Percentiles rank a stretch among this genome's conserved stretches.
phyloP scores from a whole-genome alignment of 23 tunicate genomes.

The Trididemnum nubilum region DNA sequence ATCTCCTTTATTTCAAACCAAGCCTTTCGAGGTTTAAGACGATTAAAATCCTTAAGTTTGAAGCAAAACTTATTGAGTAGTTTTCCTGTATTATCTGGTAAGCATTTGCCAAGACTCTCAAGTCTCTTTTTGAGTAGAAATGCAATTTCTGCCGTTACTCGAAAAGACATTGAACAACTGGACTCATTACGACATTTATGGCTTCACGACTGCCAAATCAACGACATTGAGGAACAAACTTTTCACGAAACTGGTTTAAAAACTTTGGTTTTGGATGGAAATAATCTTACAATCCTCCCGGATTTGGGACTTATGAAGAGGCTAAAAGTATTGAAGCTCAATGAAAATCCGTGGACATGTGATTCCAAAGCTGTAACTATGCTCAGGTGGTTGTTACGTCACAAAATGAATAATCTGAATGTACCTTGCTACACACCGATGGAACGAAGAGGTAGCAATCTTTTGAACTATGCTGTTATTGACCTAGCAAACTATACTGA shows the following conservation, averaged over 20 bases:
- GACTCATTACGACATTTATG: not conserved
- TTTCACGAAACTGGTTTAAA: not conserved
- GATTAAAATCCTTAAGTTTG: not conserved
- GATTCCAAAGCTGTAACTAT: not conserved
- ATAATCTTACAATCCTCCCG: not conserved
- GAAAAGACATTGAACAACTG: not conserved
- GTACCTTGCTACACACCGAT: not conserved
- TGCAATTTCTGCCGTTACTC: not conserved
- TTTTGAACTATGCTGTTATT: not conserved
- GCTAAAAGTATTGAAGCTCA: not conserved
- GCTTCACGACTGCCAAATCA: not conserved
- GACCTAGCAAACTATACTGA: not conserved
- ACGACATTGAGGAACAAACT: not conserved
- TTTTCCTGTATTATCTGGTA: not conserved
- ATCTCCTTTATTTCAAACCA: not conserved
- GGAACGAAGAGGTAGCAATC: not conserved
- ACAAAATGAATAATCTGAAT: not conserved
- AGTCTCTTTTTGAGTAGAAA: not conserved
- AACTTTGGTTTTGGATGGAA: not conserved
- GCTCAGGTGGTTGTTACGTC: not conserved
- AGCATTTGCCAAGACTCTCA: not conserved
- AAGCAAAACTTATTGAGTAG: not conserved
- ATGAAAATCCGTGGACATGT: constrained; percentile 5
- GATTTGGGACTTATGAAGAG: not conserved
- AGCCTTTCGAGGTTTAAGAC: not conserved